These are phyloP conservation scores for Dipodomys stephensi DNA, from an alignment of 2,113 vertebrate genomes.

Conservation along the genomic window DNA sequence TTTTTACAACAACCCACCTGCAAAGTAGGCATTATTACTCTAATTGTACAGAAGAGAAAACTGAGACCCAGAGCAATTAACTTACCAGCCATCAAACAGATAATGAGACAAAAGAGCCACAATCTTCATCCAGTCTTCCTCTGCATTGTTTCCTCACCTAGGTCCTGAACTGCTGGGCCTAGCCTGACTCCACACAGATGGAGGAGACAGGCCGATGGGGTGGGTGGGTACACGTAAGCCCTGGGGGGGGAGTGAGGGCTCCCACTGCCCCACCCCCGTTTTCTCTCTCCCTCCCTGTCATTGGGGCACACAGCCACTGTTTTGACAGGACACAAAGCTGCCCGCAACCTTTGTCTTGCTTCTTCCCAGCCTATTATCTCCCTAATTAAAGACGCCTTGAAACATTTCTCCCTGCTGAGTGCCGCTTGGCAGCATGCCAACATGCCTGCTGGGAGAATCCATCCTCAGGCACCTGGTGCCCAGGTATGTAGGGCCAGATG, in stretches of 20 bases:
- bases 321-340: not conserved
- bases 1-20: slow-evolving; percentile 30
- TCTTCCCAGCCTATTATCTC: slow-evolving; percentile 26
- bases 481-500: not conserved
- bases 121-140: not conserved
- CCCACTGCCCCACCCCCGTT: not conserved
- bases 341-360: not conserved
- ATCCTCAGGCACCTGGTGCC: not conserved
- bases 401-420: slow-evolving; percentile 14
- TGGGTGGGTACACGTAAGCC: accelerated
- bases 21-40: slow-evolving; percentile 53
- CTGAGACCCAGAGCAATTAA: slow-evolving; percentile 69
- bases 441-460: not conserved
- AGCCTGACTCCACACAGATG: not conserved
- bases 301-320: not conserved
- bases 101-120: slow-evolving; percentile 11
- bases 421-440: not conserved
- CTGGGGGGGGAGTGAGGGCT: accelerated
- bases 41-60: slow-evolving; percentile 67
- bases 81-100: slow-evolving; percentile 27
- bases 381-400: slow-evolving; percentile 55
- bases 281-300: not conserved
- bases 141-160: not conserved
- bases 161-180: not conserved
- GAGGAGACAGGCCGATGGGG: not conserved